Percentiles rank a stretch among this genome's conserved stretches.
phyloP scores from a whole-genome alignment of 64 coral and sea anemone genomes.

The Anthopleura sola region DNA sequence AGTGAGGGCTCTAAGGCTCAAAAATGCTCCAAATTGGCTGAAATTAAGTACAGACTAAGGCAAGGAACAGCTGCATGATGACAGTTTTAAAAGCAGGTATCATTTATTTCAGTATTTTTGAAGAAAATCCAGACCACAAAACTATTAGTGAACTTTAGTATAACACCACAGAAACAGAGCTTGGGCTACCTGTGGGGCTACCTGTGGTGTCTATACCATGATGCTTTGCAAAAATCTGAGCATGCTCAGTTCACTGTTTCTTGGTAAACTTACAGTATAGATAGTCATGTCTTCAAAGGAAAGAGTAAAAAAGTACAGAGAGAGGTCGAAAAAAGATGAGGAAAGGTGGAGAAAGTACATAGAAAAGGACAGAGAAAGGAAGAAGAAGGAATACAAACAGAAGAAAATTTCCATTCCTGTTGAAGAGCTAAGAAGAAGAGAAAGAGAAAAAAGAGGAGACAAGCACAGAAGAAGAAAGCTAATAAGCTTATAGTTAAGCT shows the following conservation, averaged over 20 bases:
- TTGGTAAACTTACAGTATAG: not conserved
- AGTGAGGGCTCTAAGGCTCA: not conserved
- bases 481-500: conserved; percentile 6
- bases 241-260: not conserved
- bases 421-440: conserved; percentile 37
- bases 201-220: not conserved
- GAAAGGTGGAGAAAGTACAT: conserved; percentile 20
- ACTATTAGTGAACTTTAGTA: no score
- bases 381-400: conserved; percentile 40
- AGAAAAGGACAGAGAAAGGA: conserved; percentile 50
- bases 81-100: no score
- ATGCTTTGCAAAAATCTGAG: no score
- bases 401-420: conserved; percentile 50
- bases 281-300: conserved; percentile 42
- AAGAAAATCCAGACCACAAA: no score
- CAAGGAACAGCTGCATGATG: no score
- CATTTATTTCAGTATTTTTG: no score
- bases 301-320: conserved; percentile 49
- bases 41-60: no score
- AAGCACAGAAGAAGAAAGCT: conserved; percentile 32
- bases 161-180: no score
- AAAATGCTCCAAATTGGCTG: not conserved
- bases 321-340: conserved; percentile 30
- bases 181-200: not conserved
- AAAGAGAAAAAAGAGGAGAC: conserved; percentile 37